These are phyloP conservation scores for Lacerta viridis DNA, from an alignment of 2,797 vertebrate genomes.

Conservation along the genomic window DNA sequence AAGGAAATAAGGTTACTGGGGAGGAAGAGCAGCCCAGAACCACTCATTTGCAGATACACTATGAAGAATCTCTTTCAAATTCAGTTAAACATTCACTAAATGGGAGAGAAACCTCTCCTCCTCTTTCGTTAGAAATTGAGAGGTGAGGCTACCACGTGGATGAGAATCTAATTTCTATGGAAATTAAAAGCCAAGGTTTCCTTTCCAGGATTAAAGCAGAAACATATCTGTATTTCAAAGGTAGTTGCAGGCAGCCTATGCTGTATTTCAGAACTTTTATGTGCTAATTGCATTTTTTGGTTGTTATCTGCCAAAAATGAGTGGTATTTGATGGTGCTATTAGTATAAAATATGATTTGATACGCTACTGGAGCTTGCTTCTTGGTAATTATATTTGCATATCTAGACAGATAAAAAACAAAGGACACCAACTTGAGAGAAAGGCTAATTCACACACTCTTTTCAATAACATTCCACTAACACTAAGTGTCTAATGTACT, in stretches of 20 bases:
- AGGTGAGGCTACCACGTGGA: conserved; percentile 41
- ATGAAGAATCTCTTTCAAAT: background rate
- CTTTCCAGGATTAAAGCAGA: conserved; percentile 48
- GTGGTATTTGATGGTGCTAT: conserved; percentile 28
- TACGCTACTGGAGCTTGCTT: conserved; percentile 4
- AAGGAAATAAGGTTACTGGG: background rate
- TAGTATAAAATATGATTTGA: conserved; percentile 19
- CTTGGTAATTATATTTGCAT: conserved; percentile 31
- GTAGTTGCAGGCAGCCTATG: conserved; percentile 15
- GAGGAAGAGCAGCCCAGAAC: background rate
- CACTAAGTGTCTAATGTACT: background rate
- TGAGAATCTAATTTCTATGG: conserved; percentile 58
- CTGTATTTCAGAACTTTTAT: conserved; percentile 46
- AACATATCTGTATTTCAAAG: conserved; percentile 47
- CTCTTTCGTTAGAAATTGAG: conserved; percentile 25
- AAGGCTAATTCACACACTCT: background rate
- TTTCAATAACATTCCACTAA: background rate
- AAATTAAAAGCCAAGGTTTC: conserved; percentile 41
- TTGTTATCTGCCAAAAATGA: conserved; percentile 50
- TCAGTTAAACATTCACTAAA: background rate
- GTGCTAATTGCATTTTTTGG: conserved; percentile 56
- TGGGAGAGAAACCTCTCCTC: background rate
- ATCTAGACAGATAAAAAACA: background rate
- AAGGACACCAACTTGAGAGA: background rate
- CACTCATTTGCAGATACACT: background rate